Base-by-base conservation (phyloP, 2,797 vertebrate species). In the Simalia tracyae region DNA sequence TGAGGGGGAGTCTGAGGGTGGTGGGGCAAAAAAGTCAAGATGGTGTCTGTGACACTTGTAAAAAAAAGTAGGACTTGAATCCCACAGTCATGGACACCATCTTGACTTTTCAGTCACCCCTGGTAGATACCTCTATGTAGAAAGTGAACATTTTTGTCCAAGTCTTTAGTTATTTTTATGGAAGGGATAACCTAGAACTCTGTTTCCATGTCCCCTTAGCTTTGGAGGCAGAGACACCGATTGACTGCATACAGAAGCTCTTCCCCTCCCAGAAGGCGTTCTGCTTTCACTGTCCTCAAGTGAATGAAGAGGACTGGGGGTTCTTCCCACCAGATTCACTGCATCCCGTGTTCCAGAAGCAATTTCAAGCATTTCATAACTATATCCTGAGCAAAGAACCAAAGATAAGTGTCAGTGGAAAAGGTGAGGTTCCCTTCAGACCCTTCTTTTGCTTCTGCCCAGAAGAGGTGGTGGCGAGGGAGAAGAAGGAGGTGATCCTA, bases 211-310 rank as follows among this genome's bases (percentile, higher is more conserved):
- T 42, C 17, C 17, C 26, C 14, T 24, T 24, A 57, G 60, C 9
- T 19, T 56, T 2, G 12, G 31, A 92, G 59, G 59, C 50, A 54
- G 50, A 66, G 60, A 84, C 87, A 0, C 91, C 46, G 2, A 17
- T 59, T n/a, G 26, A 24, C 19, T 88, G 8, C 46, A 24, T 89
- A 24, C 72, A 64, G 87, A 66, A 9, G 22, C n/a, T 84, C 2
- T 92, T 92, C 31, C 87, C 91, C 8, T 28, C 42, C 12, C 86
- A 9, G 26, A 93, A 93, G 61, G 86, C 87, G 11, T 93, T 93
- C 60, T 87, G 28, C 5, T 88, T 93, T 76, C 61, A 14, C n/a
- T 42, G 72, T 60, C 91, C 91, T 0, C 17, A 7, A 4, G 46
- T 19, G 8, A 60, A 63, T 5, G 91, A 86, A 11, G 11, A 4